Base-by-base conservation (phyloP, 2,888 invertebrate genomes). In the Campoletis raptor region DNA sequence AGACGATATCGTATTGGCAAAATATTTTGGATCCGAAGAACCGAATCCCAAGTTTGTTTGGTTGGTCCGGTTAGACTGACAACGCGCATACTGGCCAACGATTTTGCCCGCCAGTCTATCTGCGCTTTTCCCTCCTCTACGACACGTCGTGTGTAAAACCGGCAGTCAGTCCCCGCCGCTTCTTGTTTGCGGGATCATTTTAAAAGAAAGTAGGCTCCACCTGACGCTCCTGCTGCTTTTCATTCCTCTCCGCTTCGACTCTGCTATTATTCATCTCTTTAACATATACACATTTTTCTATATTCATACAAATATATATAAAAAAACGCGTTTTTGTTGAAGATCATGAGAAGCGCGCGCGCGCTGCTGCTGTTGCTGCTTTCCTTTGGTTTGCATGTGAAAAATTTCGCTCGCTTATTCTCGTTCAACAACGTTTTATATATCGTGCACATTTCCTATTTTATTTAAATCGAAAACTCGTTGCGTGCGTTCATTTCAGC, bases 161-260 rank as follows among this genome's bases (percentile, higher is more conserved):
- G 86, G 86, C 84, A 81, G 73, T 78, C 54, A 30, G 30, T 30
- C 30, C 15, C 61, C 61, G 61, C 86, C 86, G 81, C 84, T 78
- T 81, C 81, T 81, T 57, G 61, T 61, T 61, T 61, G 61, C 61
- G 57, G 73, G 84, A 84, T 78, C 72, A 78, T 86, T 82, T 84
- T 78, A 84, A 86, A 86, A 86, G 86, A 86, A 86, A 86, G 86
- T 86, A 86, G 86, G 86, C 86, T 86, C 86, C 86, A 86, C 84
- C 84, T 86, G 86, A 86, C 86, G 86, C 84, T 86, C 84, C 86
- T 86, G 86, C 84, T 84, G 86, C 86, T 86, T 86, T 86, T 86
- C 84, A 84, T 86, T 73, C 82, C 67, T 85, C 78, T 61, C 7
- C n/a, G 72, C 67, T 61, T 84, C 73, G 24, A 52, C 81, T 78